Base-by-base conservation (phyloP, 2,888 invertebrate genomes). In the Agrochola lychnidis region DNA sequence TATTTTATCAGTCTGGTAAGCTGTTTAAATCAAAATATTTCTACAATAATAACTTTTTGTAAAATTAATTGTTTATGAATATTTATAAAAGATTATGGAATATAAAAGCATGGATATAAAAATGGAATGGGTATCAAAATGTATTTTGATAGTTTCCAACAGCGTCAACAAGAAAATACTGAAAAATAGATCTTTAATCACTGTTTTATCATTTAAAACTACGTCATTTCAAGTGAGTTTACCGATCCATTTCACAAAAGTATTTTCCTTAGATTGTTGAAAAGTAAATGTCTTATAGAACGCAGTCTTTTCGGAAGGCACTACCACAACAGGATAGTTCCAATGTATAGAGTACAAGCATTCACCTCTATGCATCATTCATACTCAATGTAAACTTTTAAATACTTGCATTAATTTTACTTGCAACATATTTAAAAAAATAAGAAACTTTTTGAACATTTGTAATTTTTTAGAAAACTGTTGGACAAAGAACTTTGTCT, bases 301-400 rank as follows among this genome's bases (percentile, higher is more conserved):
- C 12, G 69, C 85, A 87, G 87, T 87, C 81, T 85, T 83, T 67
- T 75, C 22, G 30, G 73, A 89, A 90, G 89, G 89, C 88, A 88
- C 87, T 83, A 85, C 83, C 81, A 84, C 64, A 42, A 66, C 19
- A 45, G 36, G 51, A 45, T 61, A 48, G 61, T 61, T 72, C 67
- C 63, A 40, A 76, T 62, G n/a, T 68, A 45, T 62, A 36, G 7
- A 63, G 51, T 61, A 81, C 25, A 40, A 56, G 53, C 16, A 59
- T 56, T 72, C 1, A n/a, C 12, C 30, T 51, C 16, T 30, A 59
- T 16, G 48, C 19, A 64, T 51, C 64, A 59, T 57, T 59, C 45
- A 68, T 10, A 62, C 19, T 48, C 19, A 57, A 48, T n/a, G 48
- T 48, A 53, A 36, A 22, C 16, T 57, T 36, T 36, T 25, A 30